A percentile compares a stretch with the other conserved stretches of the same genome.
phyloP scores from a whole-genome alignment of 2,113 vertebrate species.

The Zosterops pallidus region DNA sequence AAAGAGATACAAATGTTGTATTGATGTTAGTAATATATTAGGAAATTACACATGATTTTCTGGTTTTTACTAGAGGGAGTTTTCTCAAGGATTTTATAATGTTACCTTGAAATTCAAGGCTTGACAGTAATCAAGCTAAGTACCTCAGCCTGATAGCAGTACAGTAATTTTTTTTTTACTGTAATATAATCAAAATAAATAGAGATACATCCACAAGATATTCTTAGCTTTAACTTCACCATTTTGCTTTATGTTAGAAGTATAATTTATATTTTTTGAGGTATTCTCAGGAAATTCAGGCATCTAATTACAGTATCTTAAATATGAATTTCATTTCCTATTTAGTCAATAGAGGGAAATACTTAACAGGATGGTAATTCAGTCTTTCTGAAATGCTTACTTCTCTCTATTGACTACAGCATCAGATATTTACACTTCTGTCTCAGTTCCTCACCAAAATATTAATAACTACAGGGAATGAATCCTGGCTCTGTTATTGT shows the following conservation, averaged over 20 bases:
- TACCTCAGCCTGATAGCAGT: not conserved
- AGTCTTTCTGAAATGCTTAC: not conserved
- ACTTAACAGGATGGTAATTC: not conserved
- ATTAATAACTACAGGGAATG: not conserved
- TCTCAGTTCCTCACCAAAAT: not conserved
- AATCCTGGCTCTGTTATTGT: not conserved
- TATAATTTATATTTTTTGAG: not conserved
- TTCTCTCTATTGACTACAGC: not conserved
- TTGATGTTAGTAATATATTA: not conserved
- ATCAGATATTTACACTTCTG: not conserved
- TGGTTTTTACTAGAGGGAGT: accelerated
- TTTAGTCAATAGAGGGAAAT: not conserved
- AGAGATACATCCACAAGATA: not conserved
- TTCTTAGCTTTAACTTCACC: not conserved
- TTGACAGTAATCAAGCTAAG: not conserved
- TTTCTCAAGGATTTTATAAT: not conserved
- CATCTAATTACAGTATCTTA: not conserved
- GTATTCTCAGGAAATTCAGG: not conserved
- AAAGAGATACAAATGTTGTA: not conserved
- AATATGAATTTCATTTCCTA: not conserved
- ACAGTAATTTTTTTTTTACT: not conserved
- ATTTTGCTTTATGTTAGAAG: not conserved
- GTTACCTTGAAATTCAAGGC: not conserved
- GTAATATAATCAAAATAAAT: not conserved
- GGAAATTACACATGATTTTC: not conserved